Conservation (phyloP, 2,113 vertebrate genomes). For the Erythrolamprus reginae region DNA sequence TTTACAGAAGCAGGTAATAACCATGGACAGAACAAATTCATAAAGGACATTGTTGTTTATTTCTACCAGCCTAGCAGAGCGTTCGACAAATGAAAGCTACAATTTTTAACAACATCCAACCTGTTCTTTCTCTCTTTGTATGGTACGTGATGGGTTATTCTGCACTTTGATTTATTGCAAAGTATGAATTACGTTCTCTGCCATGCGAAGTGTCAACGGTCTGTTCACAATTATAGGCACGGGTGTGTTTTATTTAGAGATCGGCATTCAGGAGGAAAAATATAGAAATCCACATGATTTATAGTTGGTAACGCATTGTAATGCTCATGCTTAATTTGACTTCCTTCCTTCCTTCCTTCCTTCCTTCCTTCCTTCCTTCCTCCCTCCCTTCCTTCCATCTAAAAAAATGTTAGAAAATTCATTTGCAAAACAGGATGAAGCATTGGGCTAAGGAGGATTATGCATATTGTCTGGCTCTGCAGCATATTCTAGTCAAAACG, state of each 20-base stretch:
- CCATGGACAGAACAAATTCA: neutral
- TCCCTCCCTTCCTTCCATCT: neutral
- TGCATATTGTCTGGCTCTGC: slow-evolving; percentile 65
- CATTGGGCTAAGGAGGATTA: slow-evolving; percentile 61
- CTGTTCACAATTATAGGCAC: neutral
- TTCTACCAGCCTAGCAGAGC: neutral
- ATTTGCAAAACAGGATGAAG: slow-evolving; percentile 58
- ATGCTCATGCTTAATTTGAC: neutral
- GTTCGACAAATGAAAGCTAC: slow-evolving; percentile 28
- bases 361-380: slow-evolving; percentile 15
- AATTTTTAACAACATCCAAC: slow-evolving; percentile 22
- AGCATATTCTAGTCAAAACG: slow-evolving; percentile 76
- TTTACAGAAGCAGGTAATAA: neutral
- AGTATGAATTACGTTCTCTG: slow-evolving; percentile 20
- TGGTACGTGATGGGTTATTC: slow-evolving; percentile 5
- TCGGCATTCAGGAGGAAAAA: neutral
- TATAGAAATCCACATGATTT: neutral
- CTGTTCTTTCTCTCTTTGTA: slow-evolving; percentile 39
- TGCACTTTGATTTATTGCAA: slow-evolving; percentile 12
- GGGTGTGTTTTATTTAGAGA: neutral
- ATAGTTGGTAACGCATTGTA: neutral
- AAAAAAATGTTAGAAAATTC: slow-evolving; percentile 2
- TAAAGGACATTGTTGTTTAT: neutral
- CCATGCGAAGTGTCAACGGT: neutral
- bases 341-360: slow-evolving; percentile 20